phyloP scores from a whole-genome alignment of 35 echinoderm and acorn worm species.

The Eucidaris tribuloides region DNA sequence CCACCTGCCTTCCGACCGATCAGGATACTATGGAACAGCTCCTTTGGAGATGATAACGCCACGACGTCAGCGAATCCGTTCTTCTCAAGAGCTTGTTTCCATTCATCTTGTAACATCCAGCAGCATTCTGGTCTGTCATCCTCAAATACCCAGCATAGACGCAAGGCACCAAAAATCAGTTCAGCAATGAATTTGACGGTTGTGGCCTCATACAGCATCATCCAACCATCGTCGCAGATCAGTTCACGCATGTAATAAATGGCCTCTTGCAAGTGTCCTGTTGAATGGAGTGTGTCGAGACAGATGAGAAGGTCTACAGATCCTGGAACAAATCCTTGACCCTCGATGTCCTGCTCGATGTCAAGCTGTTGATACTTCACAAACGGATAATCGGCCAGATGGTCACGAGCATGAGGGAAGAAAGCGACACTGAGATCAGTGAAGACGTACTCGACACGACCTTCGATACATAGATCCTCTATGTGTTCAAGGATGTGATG shows the following conservation, averaged over 20 bases:
- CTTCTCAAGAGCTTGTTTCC: conserved; percentile 43
- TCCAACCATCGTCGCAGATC: conserved; percentile 64
- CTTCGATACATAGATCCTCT: conserved; percentile 57
- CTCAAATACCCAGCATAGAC: conserved; percentile 76
- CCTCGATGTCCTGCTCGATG: conserved; percentile 79
- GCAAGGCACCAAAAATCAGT: conserved; percentile 75
- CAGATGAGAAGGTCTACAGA: conserved; percentile 82
- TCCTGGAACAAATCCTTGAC: conserved; percentile 85
- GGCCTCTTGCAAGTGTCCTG: conserved; percentile 62
- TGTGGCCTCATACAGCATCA: conserved; percentile 84
- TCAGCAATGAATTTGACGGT: conserved; percentile 68
- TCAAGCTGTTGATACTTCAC: conserved; percentile 96
- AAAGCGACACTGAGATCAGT: conserved; percentile 93
- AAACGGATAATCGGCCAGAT: conserved; percentile 49
- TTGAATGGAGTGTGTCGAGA: conserved; percentile 85
- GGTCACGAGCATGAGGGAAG: conserved; percentile 80
- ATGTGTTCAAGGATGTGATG: conserved; percentile 68
- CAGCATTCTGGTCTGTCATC: conserved; percentile 79
- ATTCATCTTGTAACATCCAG: conserved; percentile 62
- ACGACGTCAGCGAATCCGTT: conserved; percentile 75
- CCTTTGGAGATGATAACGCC: conserved; percentile 61
- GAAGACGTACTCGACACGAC: conserved; percentile 93
- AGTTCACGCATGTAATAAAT: conserved; percentile 76
- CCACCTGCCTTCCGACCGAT: conserved; percentile 52
- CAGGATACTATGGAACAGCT: conserved; percentile 83